Base-by-base conservation (phyloP, 2,113 vertebrate genomes). In the Nyctereutes procyonoides region DNA sequence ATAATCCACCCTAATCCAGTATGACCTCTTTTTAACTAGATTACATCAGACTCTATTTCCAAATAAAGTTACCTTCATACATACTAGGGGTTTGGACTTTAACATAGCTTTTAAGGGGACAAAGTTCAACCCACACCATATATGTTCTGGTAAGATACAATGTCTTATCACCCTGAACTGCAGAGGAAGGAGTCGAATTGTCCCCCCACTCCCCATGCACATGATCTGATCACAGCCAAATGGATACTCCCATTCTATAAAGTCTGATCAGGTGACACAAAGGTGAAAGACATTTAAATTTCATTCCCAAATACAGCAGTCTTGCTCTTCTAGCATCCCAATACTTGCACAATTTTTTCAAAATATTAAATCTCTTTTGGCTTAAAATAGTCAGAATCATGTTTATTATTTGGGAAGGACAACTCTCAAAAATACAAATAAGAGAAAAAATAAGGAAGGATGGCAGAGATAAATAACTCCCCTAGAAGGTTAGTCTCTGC, bases 61-160 rank as follows among this genome's bases (percentile, higher is more conserved):
- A 89, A 89, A 81, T 67, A 95, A 86, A 22, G 28, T 74, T 35
- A 92, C 20, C 55, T 88, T 80, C 28, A 67, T 16, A 92, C n/a
- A 26, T 84, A 51, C 16, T 48, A 32, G 32, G 11, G 19, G 15
- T 32, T 35, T 35, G 4, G 43, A 80, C 30, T 80, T 77, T 17
- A 79, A 79, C 17, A 56, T 28, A 51, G 76, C 55, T 84, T 89
- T 71, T 71, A 55, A 55, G n/a, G 53, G 30, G 79, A 84, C 14
- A 79, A 16, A 73, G 43, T 55, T 92, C 80, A 88, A 84, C 24
- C 69, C 26, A 48, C 4, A 62, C 19, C 24, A 63, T 10, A 38
- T 32, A 12, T 32, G 1, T 48, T 90, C 51, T 89, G 11, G 22
- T 90, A 1, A 5, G 2, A 85, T 16, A 60, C 11, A 11, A 1